Percentiles rank a stretch among this genome's conserved stretches.
Conservation (phyloP, 2,888 invertebrate genomes). For the Carcina quercana region DNA sequence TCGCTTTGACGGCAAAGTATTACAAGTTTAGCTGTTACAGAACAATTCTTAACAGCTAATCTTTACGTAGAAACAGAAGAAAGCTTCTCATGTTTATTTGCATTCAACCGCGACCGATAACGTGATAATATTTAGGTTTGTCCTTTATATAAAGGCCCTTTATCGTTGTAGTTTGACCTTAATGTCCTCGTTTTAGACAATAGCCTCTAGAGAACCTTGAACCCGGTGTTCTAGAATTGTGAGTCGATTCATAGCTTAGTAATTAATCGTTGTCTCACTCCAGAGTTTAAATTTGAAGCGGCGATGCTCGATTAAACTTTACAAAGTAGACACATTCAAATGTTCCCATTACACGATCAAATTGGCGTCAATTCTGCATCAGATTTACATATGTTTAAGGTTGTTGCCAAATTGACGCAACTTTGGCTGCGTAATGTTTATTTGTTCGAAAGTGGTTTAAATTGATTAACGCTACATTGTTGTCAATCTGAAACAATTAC, state of each 20-base stretch:
- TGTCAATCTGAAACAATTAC: too few species aligned
- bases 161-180: slow-evolving; percentile 9
- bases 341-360: slow-evolving; percentile 1
- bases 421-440: too few species aligned
- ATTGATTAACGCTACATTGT: too few species aligned
- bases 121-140: slow-evolving; percentile 4
- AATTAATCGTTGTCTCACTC: slow-evolving; percentile 3
- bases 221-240: slow-evolving; percentile 15
- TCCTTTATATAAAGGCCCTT: too few species aligned
- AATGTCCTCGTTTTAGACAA: slow-evolving; percentile 20
- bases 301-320: neutral
- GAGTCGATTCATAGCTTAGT: slow-evolving; percentile 4
- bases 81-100: slow-evolving; percentile 63
- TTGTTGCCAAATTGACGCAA: too few species aligned
- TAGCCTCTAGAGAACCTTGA: slow-evolving; percentile 28
- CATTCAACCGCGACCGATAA: slow-evolving; percentile 34
- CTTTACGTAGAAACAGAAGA: slow-evolving; percentile 42
- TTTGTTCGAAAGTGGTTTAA: too few species aligned
- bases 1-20: slow-evolving; percentile 62
- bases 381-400: too few species aligned
- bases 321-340: too few species aligned
- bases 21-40: slow-evolving; percentile 56
- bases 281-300: slow-evolving; percentile 1
- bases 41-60: slow-evolving; percentile 43
- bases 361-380: too few species aligned